Evolutionary conservation across 2,113 vertebrate genomes (phyloP).

Genomic region (Amphiprion ocellaris): DNA sequence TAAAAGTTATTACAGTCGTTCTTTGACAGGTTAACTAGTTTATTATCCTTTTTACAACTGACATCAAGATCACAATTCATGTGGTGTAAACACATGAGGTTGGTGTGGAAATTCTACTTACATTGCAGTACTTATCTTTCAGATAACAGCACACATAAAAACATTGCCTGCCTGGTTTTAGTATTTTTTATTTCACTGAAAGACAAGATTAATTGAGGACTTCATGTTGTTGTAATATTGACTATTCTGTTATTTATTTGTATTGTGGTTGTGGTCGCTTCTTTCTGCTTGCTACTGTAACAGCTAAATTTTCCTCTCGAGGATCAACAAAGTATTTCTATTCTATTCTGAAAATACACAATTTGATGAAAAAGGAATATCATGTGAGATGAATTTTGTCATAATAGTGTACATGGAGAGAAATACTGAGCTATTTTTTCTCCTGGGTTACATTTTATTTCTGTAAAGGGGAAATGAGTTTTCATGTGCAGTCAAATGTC

Average conservation of each 20-base stretch:
- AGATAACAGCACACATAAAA: too few species aligned
- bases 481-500: background rate
- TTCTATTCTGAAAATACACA: too few species aligned
- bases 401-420: background rate
- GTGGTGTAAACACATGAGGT: background rate
- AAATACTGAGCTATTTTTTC: background rate
- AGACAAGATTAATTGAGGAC: background rate
- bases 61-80: background rate
- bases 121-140: background rate
- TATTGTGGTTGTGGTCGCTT: too few species aligned
- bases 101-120: background rate
- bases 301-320: too few species aligned
- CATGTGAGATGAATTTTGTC: background rate
- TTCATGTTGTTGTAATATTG: too few species aligned
- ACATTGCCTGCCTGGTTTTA: too few species aligned
- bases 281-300: too few species aligned
- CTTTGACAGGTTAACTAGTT: background rate
- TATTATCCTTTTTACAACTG: background rate
- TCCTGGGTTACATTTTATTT: background rate
- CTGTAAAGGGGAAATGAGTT: background rate
- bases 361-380: background rate
- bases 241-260: too few species aligned
- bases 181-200: background rate
- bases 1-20: background rate
- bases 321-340: too few species aligned